Evolutionary conservation across 2,888 invertebrate species (phyloP).

Genomic region (Gandaritis pyraliata): DNA sequence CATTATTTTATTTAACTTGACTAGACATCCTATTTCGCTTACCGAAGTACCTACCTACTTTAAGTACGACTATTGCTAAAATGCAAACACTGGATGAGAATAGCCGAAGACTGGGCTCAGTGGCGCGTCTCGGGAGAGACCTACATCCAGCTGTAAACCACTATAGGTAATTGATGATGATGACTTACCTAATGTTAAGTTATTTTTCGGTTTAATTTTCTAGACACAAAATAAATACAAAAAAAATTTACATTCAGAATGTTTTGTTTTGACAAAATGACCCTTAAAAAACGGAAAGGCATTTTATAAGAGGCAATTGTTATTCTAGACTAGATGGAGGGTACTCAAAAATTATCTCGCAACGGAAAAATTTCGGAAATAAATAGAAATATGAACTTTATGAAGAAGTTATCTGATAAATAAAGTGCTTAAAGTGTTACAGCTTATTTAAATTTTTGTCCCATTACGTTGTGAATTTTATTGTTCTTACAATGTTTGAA

Average conservation of each 20-base stretch:
- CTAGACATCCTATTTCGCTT: too few relatives aligned
- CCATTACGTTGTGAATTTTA: slow-evolving; percentile 19
- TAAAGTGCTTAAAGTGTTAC: slow-evolving; percentile 31
- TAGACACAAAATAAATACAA: too few relatives aligned
- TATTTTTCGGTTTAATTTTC: too few relatives aligned
- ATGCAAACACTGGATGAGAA: too few relatives aligned
- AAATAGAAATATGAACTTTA: slow-evolving; percentile 33
- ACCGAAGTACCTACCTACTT: too few relatives aligned
- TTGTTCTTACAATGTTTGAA: slow-evolving; percentile 18
- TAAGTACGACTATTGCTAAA: too few relatives aligned
- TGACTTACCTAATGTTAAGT: too few relatives aligned
- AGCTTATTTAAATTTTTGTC: slow-evolving; percentile 19
- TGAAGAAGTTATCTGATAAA: slow-evolving; percentile 40
- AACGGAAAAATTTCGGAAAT: slow-evolving; percentile 34
- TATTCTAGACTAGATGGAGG: slow-evolving; percentile 15
- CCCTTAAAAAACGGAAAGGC: background rate
- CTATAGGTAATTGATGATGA: too few relatives aligned
- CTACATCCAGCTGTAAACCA: too few relatives aligned
- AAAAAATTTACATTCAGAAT: background rate
- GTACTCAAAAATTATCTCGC: slow-evolving; percentile 12
- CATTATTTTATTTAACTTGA: too few relatives aligned
- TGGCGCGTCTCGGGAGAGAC: too few relatives aligned
- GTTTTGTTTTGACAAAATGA: slow-evolving; percentile 6
- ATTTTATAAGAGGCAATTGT: slow-evolving; percentile 8
- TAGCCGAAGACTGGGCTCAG: too few relatives aligned